A percentile compares a stretch with the other conserved stretches of the same genome.
Conservation (phyloP, 2,888 invertebrate genomes). For the Chironomus riparius region DNA sequence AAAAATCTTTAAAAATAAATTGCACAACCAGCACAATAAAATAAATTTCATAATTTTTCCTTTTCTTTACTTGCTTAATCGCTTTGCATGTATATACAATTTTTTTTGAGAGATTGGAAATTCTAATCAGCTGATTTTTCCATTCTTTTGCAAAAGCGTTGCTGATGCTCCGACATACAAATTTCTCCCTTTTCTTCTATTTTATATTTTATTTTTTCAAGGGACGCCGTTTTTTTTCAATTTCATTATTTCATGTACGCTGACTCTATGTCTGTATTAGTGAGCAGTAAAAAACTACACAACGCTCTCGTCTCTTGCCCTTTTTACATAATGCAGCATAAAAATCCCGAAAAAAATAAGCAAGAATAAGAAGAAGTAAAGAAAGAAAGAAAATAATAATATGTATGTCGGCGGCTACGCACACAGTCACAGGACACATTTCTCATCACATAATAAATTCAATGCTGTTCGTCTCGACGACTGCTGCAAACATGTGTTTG, state of each 20-base stretch:
- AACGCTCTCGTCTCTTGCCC: slow-evolving; percentile 23
- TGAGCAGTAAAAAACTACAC: not conserved
- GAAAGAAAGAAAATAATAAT: not conserved
- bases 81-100: not conserved
- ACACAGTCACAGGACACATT: not conserved
- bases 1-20: not conserved
- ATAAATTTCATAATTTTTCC: not conserved
- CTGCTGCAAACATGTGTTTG: not conserved
- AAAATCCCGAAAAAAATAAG: slow-evolving; percentile 12
- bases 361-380: not conserved
- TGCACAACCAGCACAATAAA: not conserved
- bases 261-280: not conserved
- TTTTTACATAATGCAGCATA: slow-evolving; percentile 26
- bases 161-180: not conserved
- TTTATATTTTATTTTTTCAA: not conserved
- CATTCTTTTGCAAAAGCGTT: slow-evolving; percentile 2
- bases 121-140: slow-evolving; percentile 26
- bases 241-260: not conserved
- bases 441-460: slow-evolving; percentile 10
- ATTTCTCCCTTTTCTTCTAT: not conserved
- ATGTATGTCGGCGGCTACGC: slow-evolving; percentile 4
- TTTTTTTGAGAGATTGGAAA: slow-evolving; percentile 5
- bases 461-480: slow-evolving; percentile 18
- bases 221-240: slow-evolving; percentile 26
- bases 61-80: no score